Percentiles rank a stretch among this genome's conserved stretches.
phyloP scores from a whole-genome alignment of 2,113 vertebrate genomes.

The Noturus placidus region DNA sequence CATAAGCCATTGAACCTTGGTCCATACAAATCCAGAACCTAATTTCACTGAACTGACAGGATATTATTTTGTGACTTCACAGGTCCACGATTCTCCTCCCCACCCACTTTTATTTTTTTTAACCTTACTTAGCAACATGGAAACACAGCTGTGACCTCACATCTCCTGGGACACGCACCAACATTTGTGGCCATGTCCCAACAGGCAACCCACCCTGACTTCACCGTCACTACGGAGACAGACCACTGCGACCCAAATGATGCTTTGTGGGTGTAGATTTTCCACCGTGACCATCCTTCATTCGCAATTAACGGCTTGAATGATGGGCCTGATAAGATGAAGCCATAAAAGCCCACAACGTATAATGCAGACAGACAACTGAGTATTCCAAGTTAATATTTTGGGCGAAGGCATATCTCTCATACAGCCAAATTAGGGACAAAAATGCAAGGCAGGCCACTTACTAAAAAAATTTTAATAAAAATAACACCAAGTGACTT shows the following conservation, averaged over 20 bases:
- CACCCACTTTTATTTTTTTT: not conserved
- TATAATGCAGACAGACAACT: not conserved
- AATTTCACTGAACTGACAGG: conserved; percentile 4
- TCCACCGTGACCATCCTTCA: not conserved
- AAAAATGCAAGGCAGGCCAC: not conserved
- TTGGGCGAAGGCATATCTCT: not conserved
- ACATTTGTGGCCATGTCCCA: conserved; percentile 20
- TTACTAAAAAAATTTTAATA: not conserved
- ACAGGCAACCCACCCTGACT: conserved; percentile 35
- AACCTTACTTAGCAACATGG: conserved; percentile 10
- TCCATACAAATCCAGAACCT: not conserved
- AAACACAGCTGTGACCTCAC: conserved; percentile 44
- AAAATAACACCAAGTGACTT: not conserved
- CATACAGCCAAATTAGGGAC: not conserved
- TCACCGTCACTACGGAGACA: conserved; percentile 33
- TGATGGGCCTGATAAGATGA: not conserved
- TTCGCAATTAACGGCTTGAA: not conserved
- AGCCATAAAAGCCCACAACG: not conserved
- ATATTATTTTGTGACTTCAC: conserved; percentile 28
- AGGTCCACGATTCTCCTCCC: not conserved
- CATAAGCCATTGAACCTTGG: not conserved
- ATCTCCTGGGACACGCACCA: conserved; percentile 13
- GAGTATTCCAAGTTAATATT: not conserved
- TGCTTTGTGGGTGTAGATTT: conserved; percentile 26
- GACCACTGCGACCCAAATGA: conserved; percentile 40